Conservation (phyloP, 2,797 vertebrate species). For the Channa striata region DNA sequence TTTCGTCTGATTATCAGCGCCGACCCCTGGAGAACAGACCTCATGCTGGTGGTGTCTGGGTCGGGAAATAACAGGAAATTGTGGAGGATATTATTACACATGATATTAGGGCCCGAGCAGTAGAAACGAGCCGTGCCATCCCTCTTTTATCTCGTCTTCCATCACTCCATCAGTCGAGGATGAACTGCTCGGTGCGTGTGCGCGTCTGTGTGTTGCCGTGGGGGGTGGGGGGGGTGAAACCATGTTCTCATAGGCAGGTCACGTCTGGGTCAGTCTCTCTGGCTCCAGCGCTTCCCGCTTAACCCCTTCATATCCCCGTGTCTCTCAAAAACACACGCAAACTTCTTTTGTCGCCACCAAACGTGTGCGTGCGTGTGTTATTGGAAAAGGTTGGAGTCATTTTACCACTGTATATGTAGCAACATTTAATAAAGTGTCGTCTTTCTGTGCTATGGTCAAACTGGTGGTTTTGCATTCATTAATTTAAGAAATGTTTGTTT, state of each 20-base stretch:
- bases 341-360: slow-evolving; percentile 20
- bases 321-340: slow-evolving; percentile 17
- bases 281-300: slow-evolving; percentile 77
- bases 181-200: slow-evolving; percentile 54
- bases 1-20: neutral
- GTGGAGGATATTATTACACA: slow-evolving; percentile 20
- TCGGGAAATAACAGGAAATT: slow-evolving; percentile 33
- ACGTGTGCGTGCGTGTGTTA: slow-evolving; percentile 1
- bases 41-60: slow-evolving; percentile 4
- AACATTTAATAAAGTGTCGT: too few relatives aligned
- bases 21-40: neutral
- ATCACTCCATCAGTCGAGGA: slow-evolving; percentile 62
- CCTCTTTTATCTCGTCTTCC: slow-evolving; percentile 54
- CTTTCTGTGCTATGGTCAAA: too few relatives aligned
- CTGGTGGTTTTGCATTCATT: too few relatives aligned
- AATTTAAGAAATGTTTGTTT: too few relatives aligned
- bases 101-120: slow-evolving; percentile 39
- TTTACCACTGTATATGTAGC: too few relatives aligned
- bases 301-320: slow-evolving; percentile 71
- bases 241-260: slow-evolving; percentile 78
- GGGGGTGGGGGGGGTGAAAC: slow-evolving; percentile 55
- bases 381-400: too few relatives aligned
- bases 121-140: slow-evolving; percentile 43
- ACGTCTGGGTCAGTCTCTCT: slow-evolving; percentile 81
- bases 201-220: slow-evolving; percentile 42